phyloP scores from a whole-genome alignment of 92 coral and sea anemone genomes.

The Plumapathes pennacea region DNA sequence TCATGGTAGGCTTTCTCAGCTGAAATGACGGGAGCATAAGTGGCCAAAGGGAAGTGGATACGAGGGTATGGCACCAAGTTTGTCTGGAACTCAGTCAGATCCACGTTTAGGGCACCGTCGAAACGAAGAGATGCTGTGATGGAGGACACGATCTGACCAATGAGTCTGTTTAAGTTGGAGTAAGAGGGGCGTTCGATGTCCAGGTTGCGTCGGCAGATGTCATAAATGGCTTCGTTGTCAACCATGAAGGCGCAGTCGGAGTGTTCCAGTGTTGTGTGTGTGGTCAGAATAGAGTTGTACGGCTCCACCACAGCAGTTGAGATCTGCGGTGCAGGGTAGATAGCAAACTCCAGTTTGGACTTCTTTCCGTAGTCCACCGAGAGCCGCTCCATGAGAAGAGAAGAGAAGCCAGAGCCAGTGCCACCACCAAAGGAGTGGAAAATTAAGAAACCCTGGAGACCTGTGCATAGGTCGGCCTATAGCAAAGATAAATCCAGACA shows the following conservation, averaged over 20 bases:
- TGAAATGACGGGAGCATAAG: constrained; percentile 75
- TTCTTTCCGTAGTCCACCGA: constrained; percentile 82
- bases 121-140: constrained; percentile 82
- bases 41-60: constrained; percentile 84
- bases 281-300: constrained; percentile 70
- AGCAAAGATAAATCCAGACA: background rate
- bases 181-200: constrained; percentile 75
- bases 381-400: constrained; percentile 74
- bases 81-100: constrained; percentile 78
- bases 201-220: constrained; percentile 75
- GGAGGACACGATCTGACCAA: constrained; percentile 78
- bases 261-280: constrained; percentile 80
- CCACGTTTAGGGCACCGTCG: constrained; percentile 81
- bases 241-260: constrained; percentile 81
- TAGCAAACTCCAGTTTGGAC: constrained; percentile 69
- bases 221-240: constrained; percentile 76
- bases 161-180: constrained; percentile 77
- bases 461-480: constrained; percentile 74
- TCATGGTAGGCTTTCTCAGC: constrained; percentile 82
- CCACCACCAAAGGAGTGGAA: constrained; percentile 87
- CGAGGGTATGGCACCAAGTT: constrained; percentile 90
- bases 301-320: constrained; percentile 83
- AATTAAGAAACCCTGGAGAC: constrained; percentile 75
- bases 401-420: constrained; percentile 77
- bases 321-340: constrained; percentile 84